Evolutionary conservation across 2,888 invertebrate genomes (phyloP).

Genomic region (Coenonympha glycerion): DNA sequence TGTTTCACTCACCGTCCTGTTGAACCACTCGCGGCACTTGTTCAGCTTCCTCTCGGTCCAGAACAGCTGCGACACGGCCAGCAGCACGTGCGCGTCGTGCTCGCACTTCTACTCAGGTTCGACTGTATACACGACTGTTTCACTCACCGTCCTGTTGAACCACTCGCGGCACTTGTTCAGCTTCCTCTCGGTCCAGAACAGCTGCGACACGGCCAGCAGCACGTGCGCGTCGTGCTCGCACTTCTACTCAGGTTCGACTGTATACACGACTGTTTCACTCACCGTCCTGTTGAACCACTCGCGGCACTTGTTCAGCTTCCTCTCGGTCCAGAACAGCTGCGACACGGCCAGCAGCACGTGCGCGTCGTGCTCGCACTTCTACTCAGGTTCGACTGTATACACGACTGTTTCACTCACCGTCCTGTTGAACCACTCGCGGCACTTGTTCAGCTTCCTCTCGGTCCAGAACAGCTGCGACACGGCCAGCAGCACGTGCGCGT

Average conservation of each 20-base stretch:
- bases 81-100: slow-evolving; percentile 95
- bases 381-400: too few relatives aligned
- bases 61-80: slow-evolving; percentile 97
- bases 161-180: slow-evolving; percentile 95
- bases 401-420: slow-evolving; percentile 81
- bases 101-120: slow-evolving; percentile 99
- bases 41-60: slow-evolving; percentile 96
- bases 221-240: slow-evolving; percentile 99
- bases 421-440: slow-evolving; percentile 98
- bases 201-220: slow-evolving; percentile 93
- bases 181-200: slow-evolving; percentile 98
- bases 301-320: slow-evolving; percentile 92
- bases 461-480: slow-evolving; percentile 98
- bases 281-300: slow-evolving; percentile 98
- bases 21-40: slow-evolving; percentile 99
- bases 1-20: slow-evolving; percentile 83
- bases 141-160: slow-evolving; percentile 91
- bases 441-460: slow-evolving; percentile 93
- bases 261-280: too few relatives aligned
- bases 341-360: slow-evolving; percentile 96
- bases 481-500: slow-evolving; percentile 95
- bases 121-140: too few relatives aligned
- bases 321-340: slow-evolving; percentile 97
- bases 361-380: slow-evolving; percentile 98
- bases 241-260: too few relatives aligned